Evolutionary conservation across 2,797 vertebrate genomes (phyloP).

Genomic region (Acrocephalus scirpaceus): DNA sequence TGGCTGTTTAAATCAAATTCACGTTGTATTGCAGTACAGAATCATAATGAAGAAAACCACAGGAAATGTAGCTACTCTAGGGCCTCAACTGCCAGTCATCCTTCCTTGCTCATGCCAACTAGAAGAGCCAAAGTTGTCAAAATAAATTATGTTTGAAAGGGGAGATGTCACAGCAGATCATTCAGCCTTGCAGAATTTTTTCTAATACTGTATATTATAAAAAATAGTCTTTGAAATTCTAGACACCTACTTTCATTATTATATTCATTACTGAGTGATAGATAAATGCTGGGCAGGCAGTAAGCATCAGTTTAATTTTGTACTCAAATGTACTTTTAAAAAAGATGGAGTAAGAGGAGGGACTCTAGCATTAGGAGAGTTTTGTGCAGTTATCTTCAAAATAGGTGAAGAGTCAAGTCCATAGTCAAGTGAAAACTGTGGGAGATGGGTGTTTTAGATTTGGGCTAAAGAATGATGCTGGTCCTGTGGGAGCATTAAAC

Average conservation of each 20-base stretch:
- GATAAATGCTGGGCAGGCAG: background rate
- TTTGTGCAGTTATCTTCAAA: background rate
- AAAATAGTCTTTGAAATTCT: background rate
- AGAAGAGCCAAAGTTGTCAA: background rate
- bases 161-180: constrained; percentile 6
- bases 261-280: background rate
- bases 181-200: constrained; percentile 20
- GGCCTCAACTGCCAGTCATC: background rate
- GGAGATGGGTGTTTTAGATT: background rate
- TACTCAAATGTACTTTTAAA: background rate
- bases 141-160: constrained; percentile 23
- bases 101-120: background rate
- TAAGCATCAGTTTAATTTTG: background rate
- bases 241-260: background rate
- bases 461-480: background rate
- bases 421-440: background rate
- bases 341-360: background rate
- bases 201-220: background rate
- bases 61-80: constrained; percentile 3
- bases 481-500: background rate
- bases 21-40: background rate
- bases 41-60: constrained; percentile 24
- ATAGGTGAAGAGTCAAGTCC: background rate
- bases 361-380: background rate
- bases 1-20: background rate